phyloP scores from a whole-genome alignment of 2,888 invertebrate species.

The Lysandra bellargus region DNA sequence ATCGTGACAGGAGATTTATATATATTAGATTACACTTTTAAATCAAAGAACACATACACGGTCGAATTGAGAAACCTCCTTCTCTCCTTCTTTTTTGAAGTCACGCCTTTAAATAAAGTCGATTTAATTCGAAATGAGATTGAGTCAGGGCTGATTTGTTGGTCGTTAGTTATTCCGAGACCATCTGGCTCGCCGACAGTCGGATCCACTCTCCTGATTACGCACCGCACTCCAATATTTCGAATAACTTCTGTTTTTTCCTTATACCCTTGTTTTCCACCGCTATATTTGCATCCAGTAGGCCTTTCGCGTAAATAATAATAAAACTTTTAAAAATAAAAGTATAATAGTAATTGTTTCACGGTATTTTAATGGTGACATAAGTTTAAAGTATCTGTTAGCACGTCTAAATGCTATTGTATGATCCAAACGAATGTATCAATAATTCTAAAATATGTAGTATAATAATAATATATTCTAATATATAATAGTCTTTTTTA shows the following conservation, averaged over 20 bases:
- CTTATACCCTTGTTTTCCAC: conserved; percentile 10
- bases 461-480: too few relatives aligned
- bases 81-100: too few relatives aligned
- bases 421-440: too few relatives aligned
- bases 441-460: too few relatives aligned
- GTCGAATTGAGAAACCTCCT: too few relatives aligned
- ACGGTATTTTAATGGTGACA: not conserved
- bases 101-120: not conserved
- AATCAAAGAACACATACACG: too few relatives aligned
- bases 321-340: not conserved
- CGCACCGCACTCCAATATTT: conserved; percentile 1
- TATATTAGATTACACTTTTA: too few relatives aligned
- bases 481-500: too few relatives aligned
- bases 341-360: not conserved
- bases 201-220: conserved; percentile 11
- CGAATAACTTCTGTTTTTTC: conserved; percentile 18
- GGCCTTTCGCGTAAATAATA: not conserved
- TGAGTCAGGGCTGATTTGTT: not conserved
- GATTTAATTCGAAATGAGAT: not conserved
- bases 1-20: too few relatives aligned
- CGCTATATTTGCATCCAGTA: not conserved
- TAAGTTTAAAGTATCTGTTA: not conserved
- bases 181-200: conserved; percentile 10
- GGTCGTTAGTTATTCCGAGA: conserved; percentile 9
- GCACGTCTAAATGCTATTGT: not conserved